Conservation (phyloP, 2,113 vertebrate genomes). For the Pristiophorus japonicus region DNA sequence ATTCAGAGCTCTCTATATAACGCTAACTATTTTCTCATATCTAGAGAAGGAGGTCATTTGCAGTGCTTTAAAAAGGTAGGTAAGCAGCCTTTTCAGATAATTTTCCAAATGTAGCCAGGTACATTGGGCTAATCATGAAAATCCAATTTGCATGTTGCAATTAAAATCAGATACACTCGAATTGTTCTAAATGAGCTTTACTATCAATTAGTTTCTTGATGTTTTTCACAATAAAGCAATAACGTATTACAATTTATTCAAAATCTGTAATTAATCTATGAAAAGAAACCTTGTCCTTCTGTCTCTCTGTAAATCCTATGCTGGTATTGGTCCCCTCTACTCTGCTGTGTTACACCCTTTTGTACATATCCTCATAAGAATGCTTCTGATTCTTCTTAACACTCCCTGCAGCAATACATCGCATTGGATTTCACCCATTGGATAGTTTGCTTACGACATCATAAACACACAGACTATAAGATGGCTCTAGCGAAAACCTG, state of each 20-base stretch:
- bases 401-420: background rate
- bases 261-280: background rate
- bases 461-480: too few species aligned
- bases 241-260: background rate
- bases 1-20: background rate
- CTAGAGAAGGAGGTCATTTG: background rate
- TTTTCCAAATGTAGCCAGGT: background rate
- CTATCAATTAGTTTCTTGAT: background rate
- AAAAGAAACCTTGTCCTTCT: background rate
- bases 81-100: background rate
- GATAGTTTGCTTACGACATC: too few species aligned
- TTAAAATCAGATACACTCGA: slow-evolving; percentile 2
- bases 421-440: background rate
- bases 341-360: background rate
- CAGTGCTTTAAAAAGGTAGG: background rate
- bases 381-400: background rate
- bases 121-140: background rate
- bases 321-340: background rate
- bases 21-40: background rate
- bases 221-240: background rate
- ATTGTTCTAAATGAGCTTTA: background rate
- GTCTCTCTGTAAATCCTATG: background rate
- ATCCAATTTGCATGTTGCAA: background rate
- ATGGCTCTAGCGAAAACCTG: too few species aligned
- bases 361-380: background rate